These are phyloP conservation scores for Cerastis rubricosa DNA, from an alignment of 2,888 invertebrate species.

Conservation along the genomic window DNA sequence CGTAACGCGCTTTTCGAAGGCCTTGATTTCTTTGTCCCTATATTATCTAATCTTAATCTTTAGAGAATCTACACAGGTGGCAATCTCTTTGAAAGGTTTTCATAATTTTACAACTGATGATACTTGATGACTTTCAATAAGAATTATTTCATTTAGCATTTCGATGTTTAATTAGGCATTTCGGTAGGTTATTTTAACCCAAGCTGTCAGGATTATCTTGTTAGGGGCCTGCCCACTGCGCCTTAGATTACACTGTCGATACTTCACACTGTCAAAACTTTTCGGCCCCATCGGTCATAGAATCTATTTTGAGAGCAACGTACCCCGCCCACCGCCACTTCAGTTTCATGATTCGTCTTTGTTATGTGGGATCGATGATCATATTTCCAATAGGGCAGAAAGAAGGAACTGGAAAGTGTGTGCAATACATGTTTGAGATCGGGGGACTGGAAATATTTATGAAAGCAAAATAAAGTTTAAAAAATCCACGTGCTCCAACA, in stretches of 20 bases:
- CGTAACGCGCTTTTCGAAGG: too few relatives aligned
- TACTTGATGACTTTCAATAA: too few relatives aligned
- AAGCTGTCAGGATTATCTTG: not conserved
- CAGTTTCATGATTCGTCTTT: not conserved
- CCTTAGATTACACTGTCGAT: not conserved
- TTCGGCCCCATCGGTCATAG: not conserved
- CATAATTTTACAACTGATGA: too few relatives aligned
- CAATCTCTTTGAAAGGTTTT: not conserved
- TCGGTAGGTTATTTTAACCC: too few relatives aligned
- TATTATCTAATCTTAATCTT: not conserved
- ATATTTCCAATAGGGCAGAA: not conserved
- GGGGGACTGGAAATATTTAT: not conserved
- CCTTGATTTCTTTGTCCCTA: not conserved
- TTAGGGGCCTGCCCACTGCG: not conserved
- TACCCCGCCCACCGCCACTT: not conserved
- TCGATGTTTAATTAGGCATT: too few relatives aligned
- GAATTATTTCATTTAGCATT: too few relatives aligned
- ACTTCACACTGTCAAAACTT: constrained; percentile 11
- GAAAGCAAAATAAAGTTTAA: not conserved
- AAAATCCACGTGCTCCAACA: not conserved
- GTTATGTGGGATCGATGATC: not conserved
- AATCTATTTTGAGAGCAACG: not conserved
- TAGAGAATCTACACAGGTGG: not conserved
- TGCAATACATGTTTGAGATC: not conserved
- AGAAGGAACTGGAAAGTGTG: too few relatives aligned